Evolutionary conservation across 2,888 invertebrate genomes (phyloP), one percentile per base, ranked within the genome.

Genomic region (Eupithecia tripunctaria): DNA sequence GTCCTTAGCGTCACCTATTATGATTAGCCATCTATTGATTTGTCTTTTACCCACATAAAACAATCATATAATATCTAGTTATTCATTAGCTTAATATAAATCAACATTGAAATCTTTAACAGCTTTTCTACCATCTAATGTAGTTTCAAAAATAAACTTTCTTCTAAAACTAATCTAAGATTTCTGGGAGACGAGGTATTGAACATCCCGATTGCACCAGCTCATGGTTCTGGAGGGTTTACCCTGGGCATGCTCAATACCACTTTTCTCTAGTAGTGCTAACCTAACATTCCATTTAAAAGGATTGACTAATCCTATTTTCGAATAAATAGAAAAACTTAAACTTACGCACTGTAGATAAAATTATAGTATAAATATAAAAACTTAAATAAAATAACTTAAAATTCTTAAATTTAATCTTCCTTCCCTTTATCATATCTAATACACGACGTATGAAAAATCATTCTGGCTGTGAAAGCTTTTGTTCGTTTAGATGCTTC

Each of bases 391-490:
- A 83, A 86, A 86, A 86, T 81, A 79, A 80, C 77, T 82, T 82
- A 81, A 85, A 86, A 82, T 81, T 87, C 85, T 88, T 88, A 88
- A 88, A 85, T 84, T 83, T 86, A 84, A 86, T 83, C 81, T 85
- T 86, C 87, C 87, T 90, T 91, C 86, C 88, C 90, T 88, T 88
- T 90, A 91, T 88, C 92, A 93, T 93, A 92, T 92, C 91, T 93
- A 27, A 91, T 89, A 89, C 90, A 88, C 86, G 90, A 89, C 89
- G 85, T 90, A 90, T 88, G 88, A 85, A 89, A 88, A 93, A 94
- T 94, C 94, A 94, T 94, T 91, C 94, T 91, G 94, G 94, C 94
- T 94, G 94, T 94, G 94, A 94, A 87, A 86, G 88, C 85, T 89
- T 91, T 87, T 86, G 82, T 89, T 92, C 85, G 76, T 90, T 92